These are phyloP conservation scores for Siderastrea siderea DNA, from an alignment of 92 coral and sea anemone genomes.

Conservation along the genomic window DNA sequence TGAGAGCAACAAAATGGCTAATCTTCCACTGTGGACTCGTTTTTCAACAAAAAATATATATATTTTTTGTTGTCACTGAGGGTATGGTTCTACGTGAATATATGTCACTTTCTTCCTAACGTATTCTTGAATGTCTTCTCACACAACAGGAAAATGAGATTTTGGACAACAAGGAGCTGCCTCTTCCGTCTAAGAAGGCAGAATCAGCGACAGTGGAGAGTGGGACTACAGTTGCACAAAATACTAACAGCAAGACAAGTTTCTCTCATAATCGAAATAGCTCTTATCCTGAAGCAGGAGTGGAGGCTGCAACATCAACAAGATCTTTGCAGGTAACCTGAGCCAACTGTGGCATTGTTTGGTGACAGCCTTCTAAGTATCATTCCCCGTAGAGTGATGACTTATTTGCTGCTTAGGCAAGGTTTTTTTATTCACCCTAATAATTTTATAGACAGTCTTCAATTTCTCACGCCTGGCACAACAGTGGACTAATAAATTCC, in stretches of 20 bases:
- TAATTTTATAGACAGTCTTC: no score
- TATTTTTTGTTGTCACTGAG: neutral
- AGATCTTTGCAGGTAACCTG: slow-evolving; percentile 21
- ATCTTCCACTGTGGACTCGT: no score
- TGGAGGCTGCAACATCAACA: slow-evolving; percentile 31
- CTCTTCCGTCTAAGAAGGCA: slow-evolving; percentile 27
- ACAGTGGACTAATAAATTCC: no score
- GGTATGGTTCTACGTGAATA: neutral
- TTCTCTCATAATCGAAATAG: slow-evolving; percentile 55
- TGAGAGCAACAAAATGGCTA: no score
- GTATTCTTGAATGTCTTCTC: neutral
- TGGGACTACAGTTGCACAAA: slow-evolving; percentile 21
- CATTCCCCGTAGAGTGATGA: no score
- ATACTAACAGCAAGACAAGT: slow-evolving; percentile 2
- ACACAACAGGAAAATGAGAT: slow-evolving; percentile 42
- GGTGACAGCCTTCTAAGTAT: no score
- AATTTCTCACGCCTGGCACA: no score
- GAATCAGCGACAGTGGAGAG: slow-evolving; percentile 61
- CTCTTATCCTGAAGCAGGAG: slow-evolving; percentile 66
- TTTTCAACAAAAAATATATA: no score
- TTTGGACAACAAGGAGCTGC: slow-evolving; percentile 27
- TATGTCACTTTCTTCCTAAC: neutral
- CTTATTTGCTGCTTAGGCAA: no score
- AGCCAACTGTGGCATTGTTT: no score
- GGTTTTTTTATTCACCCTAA: no score